A percentile compares a stretch with the other conserved stretches of the same genome.
Conservation (phyloP, 2,888 invertebrate species). For the Drosophila anomalipes region DNA sequence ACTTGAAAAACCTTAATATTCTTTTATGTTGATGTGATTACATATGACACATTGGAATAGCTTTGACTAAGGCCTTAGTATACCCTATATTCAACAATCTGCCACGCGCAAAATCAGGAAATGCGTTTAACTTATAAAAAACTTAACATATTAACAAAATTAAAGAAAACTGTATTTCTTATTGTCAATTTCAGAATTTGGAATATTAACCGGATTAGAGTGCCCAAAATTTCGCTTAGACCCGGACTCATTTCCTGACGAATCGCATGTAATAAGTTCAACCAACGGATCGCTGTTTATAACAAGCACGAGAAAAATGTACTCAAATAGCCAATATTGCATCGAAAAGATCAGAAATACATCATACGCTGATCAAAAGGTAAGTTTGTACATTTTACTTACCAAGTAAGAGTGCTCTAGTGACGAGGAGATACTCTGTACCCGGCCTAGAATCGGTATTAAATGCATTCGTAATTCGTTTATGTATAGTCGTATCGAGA, state of each 20-base stretch:
- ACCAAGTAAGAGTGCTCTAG: neutral
- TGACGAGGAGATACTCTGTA: neutral
- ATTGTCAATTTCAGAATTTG: slow-evolving; percentile 73
- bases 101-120: neutral
- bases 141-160: neutral
- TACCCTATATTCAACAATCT: too few relatives aligned
- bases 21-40: too few relatives aligned
- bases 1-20: too few relatives aligned
- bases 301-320: slow-evolving; percentile 62
- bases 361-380: slow-evolving; percentile 69
- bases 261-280: slow-evolving; percentile 78
- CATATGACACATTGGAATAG: neutral
- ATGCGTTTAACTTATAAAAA: too few relatives aligned
- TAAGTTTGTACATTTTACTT: slow-evolving; percentile 42
- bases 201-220: slow-evolving; percentile 77
- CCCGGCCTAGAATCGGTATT: neutral
- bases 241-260: slow-evolving; percentile 76
- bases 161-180: neutral
- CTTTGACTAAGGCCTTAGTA: neutral
- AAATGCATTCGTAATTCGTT: neutral
- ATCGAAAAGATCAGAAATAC: slow-evolving; percentile 77
- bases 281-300: slow-evolving; percentile 81
- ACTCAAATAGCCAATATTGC: slow-evolving; percentile 82
- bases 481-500: neutral
- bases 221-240: slow-evolving; percentile 82